These are phyloP conservation scores for Zaprionus bogoriensis DNA, from an alignment of 2,888 invertebrate genomes.

Conservation along the genomic window DNA sequence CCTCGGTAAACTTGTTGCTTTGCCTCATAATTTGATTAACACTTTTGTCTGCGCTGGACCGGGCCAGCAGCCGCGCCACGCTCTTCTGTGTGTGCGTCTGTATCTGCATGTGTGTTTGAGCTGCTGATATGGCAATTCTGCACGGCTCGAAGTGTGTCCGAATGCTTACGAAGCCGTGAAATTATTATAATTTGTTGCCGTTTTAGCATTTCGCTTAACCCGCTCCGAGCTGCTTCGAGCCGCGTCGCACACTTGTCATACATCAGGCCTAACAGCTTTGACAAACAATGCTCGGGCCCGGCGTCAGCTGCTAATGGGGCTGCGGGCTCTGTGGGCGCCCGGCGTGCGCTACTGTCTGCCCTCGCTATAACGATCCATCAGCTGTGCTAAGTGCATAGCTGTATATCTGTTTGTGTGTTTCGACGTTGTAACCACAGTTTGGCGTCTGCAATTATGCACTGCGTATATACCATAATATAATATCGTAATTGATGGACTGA, in stretches of 20 bases:
- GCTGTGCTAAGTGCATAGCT: neutral
- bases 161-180: slow-evolving; percentile 59
- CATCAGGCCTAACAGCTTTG: slow-evolving; percentile 41
- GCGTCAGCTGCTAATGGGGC: slow-evolving; percentile 7
- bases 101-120: neutral
- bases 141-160: slow-evolving; percentile 20
- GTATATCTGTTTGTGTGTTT: neutral
- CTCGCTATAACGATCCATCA: slow-evolving; percentile 41
- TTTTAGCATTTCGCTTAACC: slow-evolving; percentile 50
- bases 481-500: no score
- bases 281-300: slow-evolving; percentile 29
- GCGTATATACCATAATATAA: no score
- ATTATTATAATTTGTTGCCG: slow-evolving; percentile 62
- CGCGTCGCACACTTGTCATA: slow-evolving; percentile 62
- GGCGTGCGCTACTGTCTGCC: slow-evolving; percentile 35
- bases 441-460: no score
- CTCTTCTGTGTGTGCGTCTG: neutral
- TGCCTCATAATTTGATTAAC: slow-evolving; percentile 73
- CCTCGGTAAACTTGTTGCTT: slow-evolving; percentile 56
- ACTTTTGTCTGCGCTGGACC: slow-evolving; percentile 41
- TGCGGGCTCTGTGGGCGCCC: slow-evolving; percentile 7
- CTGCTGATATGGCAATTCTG: slow-evolving; percentile 10
- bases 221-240: no score
- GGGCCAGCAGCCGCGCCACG: neutral
- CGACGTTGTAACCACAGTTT: neutral